Percentiles rank a stretch among this genome's conserved stretches.
Evolutionary conservation across 1,140 invertebrate species (phyloP).

Genomic region (Batillaria attramentaria): DNA sequence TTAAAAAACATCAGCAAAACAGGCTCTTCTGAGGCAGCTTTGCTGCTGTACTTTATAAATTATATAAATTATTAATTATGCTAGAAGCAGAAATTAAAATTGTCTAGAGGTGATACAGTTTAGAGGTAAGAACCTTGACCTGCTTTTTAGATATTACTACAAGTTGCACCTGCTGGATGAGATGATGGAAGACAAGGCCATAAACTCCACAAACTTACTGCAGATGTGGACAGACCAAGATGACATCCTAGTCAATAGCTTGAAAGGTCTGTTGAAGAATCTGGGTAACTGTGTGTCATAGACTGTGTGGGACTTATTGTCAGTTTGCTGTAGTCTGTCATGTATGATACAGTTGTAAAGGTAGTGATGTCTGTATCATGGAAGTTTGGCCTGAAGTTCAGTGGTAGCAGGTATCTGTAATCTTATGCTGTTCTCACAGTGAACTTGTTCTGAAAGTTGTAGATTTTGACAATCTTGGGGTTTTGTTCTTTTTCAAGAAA

Average conservation of each 20-base stretch:
- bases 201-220: neutral
- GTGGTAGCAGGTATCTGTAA: neutral
- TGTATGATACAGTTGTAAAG: neutral
- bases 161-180: constrained; percentile 4
- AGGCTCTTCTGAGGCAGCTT: no score
- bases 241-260: neutral
- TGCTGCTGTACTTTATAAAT: no score
- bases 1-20: no score
- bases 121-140: no score
- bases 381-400: neutral
- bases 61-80: no score
- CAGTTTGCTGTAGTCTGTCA: neutral
- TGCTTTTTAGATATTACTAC: neutral
- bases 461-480: neutral
- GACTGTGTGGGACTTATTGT: neutral
- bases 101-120: no score
- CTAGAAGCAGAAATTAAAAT: no score
- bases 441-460: neutral
- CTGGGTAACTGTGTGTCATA: neutral
- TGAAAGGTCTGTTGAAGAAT: constrained; percentile 12
- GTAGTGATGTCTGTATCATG: neutral
- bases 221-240: constrained; percentile 8
- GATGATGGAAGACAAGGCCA: neutral
- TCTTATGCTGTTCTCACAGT: neutral
- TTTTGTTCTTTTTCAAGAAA: neutral